Evolutionary conservation across 2,797 vertebrate species (phyloP).

Genomic region (Malurus leucopterus): DNA sequence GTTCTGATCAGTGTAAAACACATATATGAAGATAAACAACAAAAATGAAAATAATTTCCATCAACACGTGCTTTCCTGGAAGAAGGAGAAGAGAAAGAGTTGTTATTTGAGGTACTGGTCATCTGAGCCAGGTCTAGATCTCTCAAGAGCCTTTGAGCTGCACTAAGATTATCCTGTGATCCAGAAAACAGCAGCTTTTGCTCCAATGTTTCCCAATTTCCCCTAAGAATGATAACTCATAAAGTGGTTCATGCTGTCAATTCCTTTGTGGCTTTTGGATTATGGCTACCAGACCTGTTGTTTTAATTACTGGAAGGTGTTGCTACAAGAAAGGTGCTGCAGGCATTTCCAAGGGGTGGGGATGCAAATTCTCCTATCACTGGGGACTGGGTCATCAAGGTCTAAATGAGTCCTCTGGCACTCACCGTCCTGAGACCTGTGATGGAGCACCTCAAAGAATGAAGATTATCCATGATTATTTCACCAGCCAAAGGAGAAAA

Average conservation of each 20-base stretch:
- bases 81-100: neutral
- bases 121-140: slow-evolving; percentile 53
- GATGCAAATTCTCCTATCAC: slow-evolving; percentile 37
- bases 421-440: slow-evolving; percentile 86
- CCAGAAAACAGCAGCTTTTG: slow-evolving; percentile 51
- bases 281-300: slow-evolving; percentile 72
- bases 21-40: neutral
- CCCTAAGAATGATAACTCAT: slow-evolving; percentile 67
- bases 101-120: slow-evolving; percentile 63
- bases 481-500: slow-evolving; percentile 88
- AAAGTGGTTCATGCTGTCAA: slow-evolving; percentile 71
- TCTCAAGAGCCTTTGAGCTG: slow-evolving; percentile 59
- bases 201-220: slow-evolving; percentile 64
- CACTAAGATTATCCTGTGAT: slow-evolving; percentile 48
- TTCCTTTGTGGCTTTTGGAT: slow-evolving; percentile 69
- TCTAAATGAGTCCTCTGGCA: neutral
- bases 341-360: slow-evolving; percentile 54
- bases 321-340: slow-evolving; percentile 64
- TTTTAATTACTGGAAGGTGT: slow-evolving; percentile 66
- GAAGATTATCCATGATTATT: slow-evolving; percentile 84
- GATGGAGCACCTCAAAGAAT: slow-evolving; percentile 83
- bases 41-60: neutral
- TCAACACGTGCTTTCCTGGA: neutral
- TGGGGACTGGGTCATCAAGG: neutral
- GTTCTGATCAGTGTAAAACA: neutral